phyloP scores from a whole-genome alignment of 2,888 invertebrate genomes.

The Xestia ashworthii region DNA sequence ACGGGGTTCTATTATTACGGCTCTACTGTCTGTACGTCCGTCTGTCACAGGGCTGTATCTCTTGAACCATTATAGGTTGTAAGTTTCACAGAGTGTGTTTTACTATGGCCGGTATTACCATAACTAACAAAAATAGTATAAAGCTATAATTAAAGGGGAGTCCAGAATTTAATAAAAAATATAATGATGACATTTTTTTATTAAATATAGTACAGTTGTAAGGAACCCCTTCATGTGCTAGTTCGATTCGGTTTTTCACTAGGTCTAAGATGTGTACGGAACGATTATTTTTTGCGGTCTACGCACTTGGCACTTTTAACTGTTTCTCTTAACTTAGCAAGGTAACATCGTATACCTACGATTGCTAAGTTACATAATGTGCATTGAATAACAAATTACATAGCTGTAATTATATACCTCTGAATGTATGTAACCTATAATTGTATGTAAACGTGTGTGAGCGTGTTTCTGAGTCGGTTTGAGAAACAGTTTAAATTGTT shows the following conservation, averaged over 20 bases:
- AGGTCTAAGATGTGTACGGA: background rate
- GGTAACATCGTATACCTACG: slow-evolving; percentile 23
- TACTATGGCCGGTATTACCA: background rate
- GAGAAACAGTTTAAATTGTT: slow-evolving; percentile 21
- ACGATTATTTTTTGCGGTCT: background rate
- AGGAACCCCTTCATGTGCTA: background rate
- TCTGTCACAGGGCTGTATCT: background rate
- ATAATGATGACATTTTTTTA: too few species aligned
- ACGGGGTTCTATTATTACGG: background rate
- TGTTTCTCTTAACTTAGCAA: slow-evolving; percentile 25
- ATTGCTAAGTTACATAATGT: slow-evolving; percentile 53
- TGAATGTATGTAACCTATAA: slow-evolving; percentile 52
- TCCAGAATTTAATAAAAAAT: too few species aligned
- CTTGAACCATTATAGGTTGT: background rate
- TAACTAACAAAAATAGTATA: too few species aligned
- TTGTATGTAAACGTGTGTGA: slow-evolving; percentile 49
- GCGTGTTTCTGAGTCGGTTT: slow-evolving; percentile 28
- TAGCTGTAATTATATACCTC: slow-evolving; percentile 48
- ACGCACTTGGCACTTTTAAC: background rate
- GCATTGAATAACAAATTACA: slow-evolving; percentile 65
- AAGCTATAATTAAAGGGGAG: background rate
- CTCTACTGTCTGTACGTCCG: background rate
- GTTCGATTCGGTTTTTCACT: background rate
- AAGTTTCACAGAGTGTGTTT: background rate
- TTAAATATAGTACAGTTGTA: too few species aligned